Conservation (phyloP, 37 sponge, comb jelly and placozoan species). For the Spongilla lacustris region DNA sequence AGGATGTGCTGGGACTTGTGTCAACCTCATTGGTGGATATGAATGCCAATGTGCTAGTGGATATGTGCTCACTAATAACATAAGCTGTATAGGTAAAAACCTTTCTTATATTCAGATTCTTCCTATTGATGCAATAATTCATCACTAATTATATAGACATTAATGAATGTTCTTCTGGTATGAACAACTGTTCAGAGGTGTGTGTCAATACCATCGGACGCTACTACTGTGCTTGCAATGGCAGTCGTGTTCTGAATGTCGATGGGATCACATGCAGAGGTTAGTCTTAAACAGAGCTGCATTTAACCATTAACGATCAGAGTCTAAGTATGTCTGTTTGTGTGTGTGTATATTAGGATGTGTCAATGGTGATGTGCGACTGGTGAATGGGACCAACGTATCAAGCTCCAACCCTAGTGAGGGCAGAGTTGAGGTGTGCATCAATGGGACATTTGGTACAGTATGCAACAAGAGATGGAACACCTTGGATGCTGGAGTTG, state of each 20-base stretch:
- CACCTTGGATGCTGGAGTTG: not conserved
- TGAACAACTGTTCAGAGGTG: not conserved
- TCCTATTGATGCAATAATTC: not conserved
- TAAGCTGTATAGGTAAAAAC: not conserved
- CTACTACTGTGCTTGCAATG: not conserved
- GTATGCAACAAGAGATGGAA: not conserved
- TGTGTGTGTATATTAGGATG: conserved; percentile 3
- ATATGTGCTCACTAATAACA: not conserved
- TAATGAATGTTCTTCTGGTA: conserved; percentile 27
- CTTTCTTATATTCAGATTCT: no score
- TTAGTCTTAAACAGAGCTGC: not conserved
- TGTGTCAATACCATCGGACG: not conserved
- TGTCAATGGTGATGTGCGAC: conserved; percentile 5
- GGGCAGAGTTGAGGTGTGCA: conserved; percentile 20
- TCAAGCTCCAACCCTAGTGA: not conserved
- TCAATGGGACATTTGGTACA: not conserved
- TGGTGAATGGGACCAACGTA: conserved; percentile 19
- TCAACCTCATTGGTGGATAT: not conserved
- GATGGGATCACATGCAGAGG: conserved; percentile 26
- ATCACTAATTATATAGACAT: conserved; percentile 1
- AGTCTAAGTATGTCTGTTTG: not conserved
- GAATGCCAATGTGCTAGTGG: not conserved
- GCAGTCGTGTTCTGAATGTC: not conserved
- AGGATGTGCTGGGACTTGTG: not conserved
- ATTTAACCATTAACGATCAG: not conserved